Conservation (phyloP, 1,140 invertebrate species). For the Drosophila rhopaloa region DNA sequence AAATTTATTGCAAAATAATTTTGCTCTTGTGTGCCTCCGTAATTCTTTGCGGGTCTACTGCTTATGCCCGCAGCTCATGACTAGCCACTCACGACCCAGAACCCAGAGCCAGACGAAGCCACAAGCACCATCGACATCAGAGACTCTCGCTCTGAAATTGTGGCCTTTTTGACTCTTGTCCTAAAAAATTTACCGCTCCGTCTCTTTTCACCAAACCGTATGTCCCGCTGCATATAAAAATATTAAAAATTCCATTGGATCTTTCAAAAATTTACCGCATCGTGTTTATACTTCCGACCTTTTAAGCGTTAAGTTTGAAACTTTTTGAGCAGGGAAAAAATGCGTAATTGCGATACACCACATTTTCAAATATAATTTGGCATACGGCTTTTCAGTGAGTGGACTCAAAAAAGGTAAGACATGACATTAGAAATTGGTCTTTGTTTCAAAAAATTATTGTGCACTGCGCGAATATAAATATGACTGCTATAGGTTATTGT, state of each 20-base stretch:
- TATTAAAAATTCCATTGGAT: slow-evolving; percentile 79
- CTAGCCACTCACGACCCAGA: slow-evolving; percentile 13
- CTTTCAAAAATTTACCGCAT: slow-evolving; percentile 14
- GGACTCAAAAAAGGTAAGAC: no score
- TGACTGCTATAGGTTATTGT: no score
- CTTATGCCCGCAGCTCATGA: slow-evolving; percentile 16
- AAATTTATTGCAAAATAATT: slow-evolving; percentile 84
- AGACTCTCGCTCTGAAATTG: no score
- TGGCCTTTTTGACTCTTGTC: slow-evolving; percentile 1
- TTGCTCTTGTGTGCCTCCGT: slow-evolving; percentile 21
- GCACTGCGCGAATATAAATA: no score
- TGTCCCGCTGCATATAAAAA: slow-evolving; percentile 60
- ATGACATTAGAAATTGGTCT: no score
- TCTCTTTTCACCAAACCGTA: not conserved
- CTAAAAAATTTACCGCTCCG: slow-evolving; percentile 7
- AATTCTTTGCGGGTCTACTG: slow-evolving; percentile 10
- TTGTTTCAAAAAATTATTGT: no score
- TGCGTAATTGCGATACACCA: slow-evolving; percentile 4
- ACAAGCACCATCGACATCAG: no score
- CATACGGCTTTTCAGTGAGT: no score
- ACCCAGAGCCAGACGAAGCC: no score
- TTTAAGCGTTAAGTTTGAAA: slow-evolving; percentile 10
- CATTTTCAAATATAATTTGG: no score
- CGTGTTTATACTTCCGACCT: not conserved
- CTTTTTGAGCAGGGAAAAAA: slow-evolving; percentile 31